phyloP scores from a whole-genome alignment of 2,888 invertebrate species.

The Zhengitettix transpicula region DNA sequence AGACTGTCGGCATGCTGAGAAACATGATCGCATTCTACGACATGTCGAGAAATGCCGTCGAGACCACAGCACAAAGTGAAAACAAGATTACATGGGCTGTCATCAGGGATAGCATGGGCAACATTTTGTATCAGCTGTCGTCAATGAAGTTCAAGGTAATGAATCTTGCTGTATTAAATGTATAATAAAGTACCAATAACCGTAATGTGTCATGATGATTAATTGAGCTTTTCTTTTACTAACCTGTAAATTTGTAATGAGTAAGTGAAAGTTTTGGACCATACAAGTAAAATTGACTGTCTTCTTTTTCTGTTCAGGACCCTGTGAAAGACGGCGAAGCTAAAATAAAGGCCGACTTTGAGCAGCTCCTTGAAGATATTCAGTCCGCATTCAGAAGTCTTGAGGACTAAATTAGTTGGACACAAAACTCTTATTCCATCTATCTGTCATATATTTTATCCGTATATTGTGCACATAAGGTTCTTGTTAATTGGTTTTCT shows the following conservation, averaged over 20 bases:
- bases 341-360: constrained; percentile 93
- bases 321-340: constrained; percentile 96
- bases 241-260: too few species aligned
- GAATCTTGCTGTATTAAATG: neutral
- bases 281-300: neutral
- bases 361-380: constrained; percentile 92
- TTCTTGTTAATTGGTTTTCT: too few species aligned
- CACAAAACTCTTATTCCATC: neutral
- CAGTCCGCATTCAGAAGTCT: constrained; percentile 95
- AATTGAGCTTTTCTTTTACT: too few species aligned
- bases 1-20: constrained; percentile 95
- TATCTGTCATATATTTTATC: too few species aligned
- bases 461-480: too few species aligned
- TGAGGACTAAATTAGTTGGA: constrained; percentile 59
- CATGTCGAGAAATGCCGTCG: constrained; percentile 93
- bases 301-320: constrained; percentile 44
- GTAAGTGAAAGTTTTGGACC: too few species aligned
- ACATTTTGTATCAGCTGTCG: constrained; percentile 89
- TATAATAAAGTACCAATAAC: too few species aligned
- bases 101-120: constrained; percentile 93
- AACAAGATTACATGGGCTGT: constrained; percentile 98
- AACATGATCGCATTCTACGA: constrained; percentile 99
- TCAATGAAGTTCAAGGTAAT: constrained; percentile 97
- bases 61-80: constrained; percentile 95
- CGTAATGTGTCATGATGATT: too few species aligned